Evolutionary conservation across 2,797 vertebrate genomes (phyloP).

Genomic region (Gobionotothen gibberifrons): DNA sequence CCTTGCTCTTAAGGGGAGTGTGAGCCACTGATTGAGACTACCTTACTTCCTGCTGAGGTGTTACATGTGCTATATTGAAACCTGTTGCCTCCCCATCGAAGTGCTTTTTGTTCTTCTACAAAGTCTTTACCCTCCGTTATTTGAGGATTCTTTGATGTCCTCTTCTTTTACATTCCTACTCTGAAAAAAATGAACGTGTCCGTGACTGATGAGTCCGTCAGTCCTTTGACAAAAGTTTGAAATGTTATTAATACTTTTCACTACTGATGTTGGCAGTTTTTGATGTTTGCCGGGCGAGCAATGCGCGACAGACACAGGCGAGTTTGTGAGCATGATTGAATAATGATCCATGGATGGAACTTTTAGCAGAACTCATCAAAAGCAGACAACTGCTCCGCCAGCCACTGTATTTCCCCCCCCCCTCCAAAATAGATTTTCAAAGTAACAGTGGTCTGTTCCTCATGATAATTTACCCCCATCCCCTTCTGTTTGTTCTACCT

Average conservation of each 20-base stretch:
- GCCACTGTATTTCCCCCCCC: slow-evolving; percentile 13
- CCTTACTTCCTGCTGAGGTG: slow-evolving; percentile 19
- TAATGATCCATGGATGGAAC: slow-evolving; percentile 60
- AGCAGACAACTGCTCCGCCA: slow-evolving; percentile 38
- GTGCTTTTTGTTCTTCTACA: slow-evolving; percentile 13
- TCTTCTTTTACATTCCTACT: slow-evolving; percentile 6
- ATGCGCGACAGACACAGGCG: slow-evolving; percentile 29
- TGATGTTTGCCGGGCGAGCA: slow-evolving; percentile 31
- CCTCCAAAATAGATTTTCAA: slow-evolving; percentile 50
- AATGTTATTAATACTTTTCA: slow-evolving; percentile 43
- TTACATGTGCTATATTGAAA: slow-evolving; percentile 6
- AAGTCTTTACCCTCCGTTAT: slow-evolving; percentile 8
- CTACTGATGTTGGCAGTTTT: slow-evolving; percentile 62
- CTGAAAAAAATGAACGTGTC: slow-evolving; percentile 24
- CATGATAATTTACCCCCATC: slow-evolving; percentile 49
- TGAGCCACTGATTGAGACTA: slow-evolving; percentile 5
- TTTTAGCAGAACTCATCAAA: slow-evolving; percentile 59
- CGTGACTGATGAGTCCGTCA: slow-evolving; percentile 13
- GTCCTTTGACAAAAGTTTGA: slow-evolving; percentile 51
- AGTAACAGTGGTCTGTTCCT: slow-evolving; percentile 38
- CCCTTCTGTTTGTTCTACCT: slow-evolving; percentile 55
- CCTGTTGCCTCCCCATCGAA: slow-evolving; percentile 16
- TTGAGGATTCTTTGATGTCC: slow-evolving; percentile 14
- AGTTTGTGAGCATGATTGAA: slow-evolving; percentile 62
- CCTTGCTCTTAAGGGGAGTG: slow-evolving; percentile 5